These are phyloP conservation scores for Aptenodytes forsteri DNA, from an alignment of 2,113 vertebrate species.

Conservation along the genomic window DNA sequence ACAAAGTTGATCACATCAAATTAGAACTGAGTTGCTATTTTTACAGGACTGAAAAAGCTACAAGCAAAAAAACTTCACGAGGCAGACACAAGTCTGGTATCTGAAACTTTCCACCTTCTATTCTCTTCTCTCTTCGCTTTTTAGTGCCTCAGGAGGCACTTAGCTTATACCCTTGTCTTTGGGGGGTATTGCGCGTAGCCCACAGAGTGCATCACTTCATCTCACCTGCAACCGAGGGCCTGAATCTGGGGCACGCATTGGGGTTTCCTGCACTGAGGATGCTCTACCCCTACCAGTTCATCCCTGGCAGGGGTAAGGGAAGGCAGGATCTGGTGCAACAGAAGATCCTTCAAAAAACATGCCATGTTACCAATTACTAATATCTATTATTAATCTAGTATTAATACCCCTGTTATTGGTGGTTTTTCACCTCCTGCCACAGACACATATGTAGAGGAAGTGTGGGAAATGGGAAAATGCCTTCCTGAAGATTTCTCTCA, in stretches of 20 bases:
- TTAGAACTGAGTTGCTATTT: background rate
- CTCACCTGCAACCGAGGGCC: no score
- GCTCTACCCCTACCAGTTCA: background rate
- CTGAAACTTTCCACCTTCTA: background rate
- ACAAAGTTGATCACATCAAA: background rate
- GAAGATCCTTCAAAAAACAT: background rate
- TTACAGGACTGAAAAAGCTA: background rate
- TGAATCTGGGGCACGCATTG: no score
- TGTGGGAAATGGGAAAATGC: background rate
- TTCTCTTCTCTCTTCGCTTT: background rate
- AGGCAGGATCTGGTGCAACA: background rate
- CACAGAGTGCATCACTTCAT: background rate
- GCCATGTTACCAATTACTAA: background rate
- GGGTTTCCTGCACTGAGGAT: background rate
- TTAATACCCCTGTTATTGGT: background rate
- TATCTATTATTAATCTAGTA: background rate
- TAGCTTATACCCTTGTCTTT: background rate
- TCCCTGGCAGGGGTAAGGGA: background rate
- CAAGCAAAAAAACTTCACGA: background rate
- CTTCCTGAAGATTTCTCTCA: background rate
- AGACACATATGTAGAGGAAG: background rate
- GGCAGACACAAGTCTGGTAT: no score
- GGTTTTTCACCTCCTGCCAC: background rate
- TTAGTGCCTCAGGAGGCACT: background rate
- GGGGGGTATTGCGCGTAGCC: fast-evolving